Base-by-base conservation (phyloP, 2,113 vertebrate species). In the Mola mola region DNA sequence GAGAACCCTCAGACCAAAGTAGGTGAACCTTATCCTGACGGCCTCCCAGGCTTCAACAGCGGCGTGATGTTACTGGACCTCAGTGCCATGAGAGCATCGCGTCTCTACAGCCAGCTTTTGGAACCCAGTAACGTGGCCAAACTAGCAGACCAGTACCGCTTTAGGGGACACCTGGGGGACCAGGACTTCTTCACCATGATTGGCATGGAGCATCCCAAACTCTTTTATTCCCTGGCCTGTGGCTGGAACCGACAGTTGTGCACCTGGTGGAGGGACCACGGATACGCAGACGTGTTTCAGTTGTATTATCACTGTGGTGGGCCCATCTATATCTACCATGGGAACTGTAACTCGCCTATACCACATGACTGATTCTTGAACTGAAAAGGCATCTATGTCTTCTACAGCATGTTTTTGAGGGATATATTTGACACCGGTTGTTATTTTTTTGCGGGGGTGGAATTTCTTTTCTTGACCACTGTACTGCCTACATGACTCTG, bases 161-260 rank as follows among this genome's bases (percentile, higher is more conserved):
- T 99, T 87, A 93, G 90, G 44, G 97, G 97, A 12, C 96, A 99
- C 83, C 92, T 99, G 0, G 97, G 97, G 1, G 97, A 99, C 85
- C 97, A 99, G 86, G 97, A 99, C 90, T 99, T 99, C 90, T 99
- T 98, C 84, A 96, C 95, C 25, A 94, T 99, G 94, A 94, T 95
- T 0, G 95, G 97, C 74, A 98, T 98, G 96, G 96, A 97, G 87
- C 94, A 98, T 42, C 95, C 94, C 0, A 90, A 93, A 55, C 92
- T 99, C 17, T 99, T 99, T 85, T 90, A 95, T 0, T 75, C 92
- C 7, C 91, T 99, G 2, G 81, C 93, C 57, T 99, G 97, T 10
- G 94, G 95, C 0, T 98, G 96, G 96, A 99, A 99, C 92, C 91
- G 95, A 10, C 97, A 99, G 89, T 92, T 99, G 3, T 99, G 97